Evolutionary conservation across 2,888 invertebrate species (phyloP).

Genomic region (Amaurobius ferox): DNA sequence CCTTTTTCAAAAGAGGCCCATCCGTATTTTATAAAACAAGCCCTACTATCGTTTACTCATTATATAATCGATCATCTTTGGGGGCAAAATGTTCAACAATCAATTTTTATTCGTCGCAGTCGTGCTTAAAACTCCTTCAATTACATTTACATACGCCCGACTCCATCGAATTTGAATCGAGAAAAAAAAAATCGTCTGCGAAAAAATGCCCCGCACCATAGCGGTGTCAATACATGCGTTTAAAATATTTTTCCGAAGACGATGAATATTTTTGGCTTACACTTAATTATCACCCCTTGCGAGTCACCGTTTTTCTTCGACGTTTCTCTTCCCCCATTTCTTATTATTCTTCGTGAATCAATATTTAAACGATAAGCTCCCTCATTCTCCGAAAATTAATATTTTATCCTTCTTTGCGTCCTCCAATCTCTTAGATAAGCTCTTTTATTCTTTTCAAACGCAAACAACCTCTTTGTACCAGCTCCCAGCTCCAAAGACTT

Average conservation of each 20-base stretch:
- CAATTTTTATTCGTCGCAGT: conserved; percentile 6
- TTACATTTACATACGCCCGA: conserved; percentile 25
- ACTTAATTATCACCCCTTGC: conserved; percentile 68
- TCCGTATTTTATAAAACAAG: neutral
- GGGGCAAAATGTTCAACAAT: conserved; percentile 8
- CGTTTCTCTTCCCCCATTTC: conserved; percentile 1
- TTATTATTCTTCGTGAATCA: conserved; percentile 44
- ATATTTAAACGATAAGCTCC: conserved; percentile 72
- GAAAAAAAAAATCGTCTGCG: neutral
- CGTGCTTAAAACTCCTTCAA: conserved; percentile 1
- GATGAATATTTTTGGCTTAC: conserved; percentile 68
- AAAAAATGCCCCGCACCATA: neutral
- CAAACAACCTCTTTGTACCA: conserved; percentile 70
- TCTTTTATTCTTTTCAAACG: conserved; percentile 68
- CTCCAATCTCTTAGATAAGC: conserved; percentile 71
- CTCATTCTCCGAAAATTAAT: conserved; percentile 72
- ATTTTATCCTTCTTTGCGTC: conserved; percentile 71
- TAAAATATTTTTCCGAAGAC: conserved; percentile 58
- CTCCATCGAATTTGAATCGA: neutral
- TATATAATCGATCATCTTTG: conserved; percentile 12
- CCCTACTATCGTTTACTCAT: conserved; percentile 9
- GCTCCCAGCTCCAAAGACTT: conserved; percentile 40
- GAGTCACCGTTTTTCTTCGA: conserved; percentile 22
- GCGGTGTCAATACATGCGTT: conserved; percentile 65
- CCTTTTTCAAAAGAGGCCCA: neutral